These are phyloP conservation scores for Chirona hameri DNA, from an alignment of 2,888 invertebrate genomes.

Conservation along the genomic window DNA sequence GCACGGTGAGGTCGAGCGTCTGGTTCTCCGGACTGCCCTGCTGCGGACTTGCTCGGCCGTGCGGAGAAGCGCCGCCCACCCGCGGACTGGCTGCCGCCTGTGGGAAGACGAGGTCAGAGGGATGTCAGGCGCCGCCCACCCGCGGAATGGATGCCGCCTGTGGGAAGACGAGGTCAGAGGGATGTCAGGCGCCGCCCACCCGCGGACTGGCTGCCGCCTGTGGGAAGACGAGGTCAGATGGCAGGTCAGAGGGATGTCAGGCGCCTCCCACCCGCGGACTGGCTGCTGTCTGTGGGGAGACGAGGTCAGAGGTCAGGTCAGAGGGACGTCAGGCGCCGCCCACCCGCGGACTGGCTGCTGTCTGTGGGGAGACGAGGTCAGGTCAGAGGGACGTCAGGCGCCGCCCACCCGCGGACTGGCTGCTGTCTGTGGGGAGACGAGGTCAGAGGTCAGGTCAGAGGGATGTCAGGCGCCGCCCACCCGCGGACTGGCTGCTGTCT, in stretches of 20 bases:
- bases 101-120: too few relatives aligned
- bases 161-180: too few relatives aligned
- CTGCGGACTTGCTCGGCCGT: neutral
- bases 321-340: too few relatives aligned
- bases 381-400: too few relatives aligned
- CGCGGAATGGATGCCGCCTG: too few relatives aligned
- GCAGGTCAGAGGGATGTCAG: neutral
- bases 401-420: neutral
- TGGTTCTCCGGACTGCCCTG: neutral
- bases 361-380: too few relatives aligned
- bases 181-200: neutral
- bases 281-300: neutral
- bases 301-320: too few relatives aligned
- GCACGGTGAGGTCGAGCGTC: constrained; percentile 26
- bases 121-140: too few relatives aligned
- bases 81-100: neutral
- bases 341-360: neutral
- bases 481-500: too few relatives aligned
- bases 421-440: neutral
- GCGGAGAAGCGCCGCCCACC: neutral
- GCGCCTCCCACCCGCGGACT: neutral
- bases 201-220: neutral
- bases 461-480: too few relatives aligned
- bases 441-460: too few relatives aligned
- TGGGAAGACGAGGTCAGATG: too few relatives aligned